A percentile compares a stretch with the other conserved stretches of the same genome.
These are phyloP conservation scores for Selenia dentaria DNA, from an alignment of 2,888 invertebrate genomes.

Conservation along the genomic window DNA sequence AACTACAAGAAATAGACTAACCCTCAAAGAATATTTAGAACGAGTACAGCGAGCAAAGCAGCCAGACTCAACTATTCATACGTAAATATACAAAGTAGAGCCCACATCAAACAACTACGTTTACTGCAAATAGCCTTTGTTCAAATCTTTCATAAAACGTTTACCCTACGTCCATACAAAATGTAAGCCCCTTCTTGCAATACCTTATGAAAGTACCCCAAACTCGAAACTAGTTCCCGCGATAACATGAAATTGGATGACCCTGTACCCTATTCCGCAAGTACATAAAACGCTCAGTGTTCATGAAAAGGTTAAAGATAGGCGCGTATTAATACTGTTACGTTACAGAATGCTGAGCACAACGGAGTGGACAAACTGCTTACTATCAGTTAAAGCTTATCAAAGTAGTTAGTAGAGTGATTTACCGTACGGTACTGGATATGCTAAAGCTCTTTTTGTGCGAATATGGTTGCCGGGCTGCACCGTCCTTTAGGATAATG, in stretches of 20 bases:
- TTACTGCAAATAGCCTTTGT: slow-evolving; percentile 29
- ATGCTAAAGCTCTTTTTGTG: too few species aligned
- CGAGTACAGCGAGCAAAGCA: too few species aligned
- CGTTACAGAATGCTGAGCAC: slow-evolving; percentile 38
- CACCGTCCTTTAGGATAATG: too few species aligned
- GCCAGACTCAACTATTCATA: too few species aligned
- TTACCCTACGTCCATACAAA: slow-evolving; percentile 26
- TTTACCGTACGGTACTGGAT: too few species aligned
- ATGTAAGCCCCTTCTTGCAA: slow-evolving; percentile 21
- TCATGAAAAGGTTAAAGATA: slow-evolving; percentile 47
- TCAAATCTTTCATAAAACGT: slow-evolving; percentile 25
- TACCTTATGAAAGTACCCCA: slow-evolving; percentile 25
- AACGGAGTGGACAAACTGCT: slow-evolving; percentile 34
- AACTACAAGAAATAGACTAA: too few species aligned
- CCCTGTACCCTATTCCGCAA: slow-evolving; percentile 35
- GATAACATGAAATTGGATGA: slow-evolving; percentile 43
- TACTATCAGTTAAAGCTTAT: slow-evolving; percentile 45
- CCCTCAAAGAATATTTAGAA: too few species aligned
- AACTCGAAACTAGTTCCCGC: slow-evolving; percentile 26
- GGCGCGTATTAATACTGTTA: slow-evolving; percentile 41
- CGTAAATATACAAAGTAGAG: too few species aligned
- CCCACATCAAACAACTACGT: slow-evolving; percentile 26
- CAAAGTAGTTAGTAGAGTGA: slow-evolving; percentile 16
- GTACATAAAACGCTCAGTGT: slow-evolving; percentile 40
- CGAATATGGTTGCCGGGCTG: too few species aligned